Evolutionary conservation across 1,140 invertebrate genomes (phyloP), one percentile per base, ranked within the genome.

Genomic region (Oscheius sp.): DNA sequence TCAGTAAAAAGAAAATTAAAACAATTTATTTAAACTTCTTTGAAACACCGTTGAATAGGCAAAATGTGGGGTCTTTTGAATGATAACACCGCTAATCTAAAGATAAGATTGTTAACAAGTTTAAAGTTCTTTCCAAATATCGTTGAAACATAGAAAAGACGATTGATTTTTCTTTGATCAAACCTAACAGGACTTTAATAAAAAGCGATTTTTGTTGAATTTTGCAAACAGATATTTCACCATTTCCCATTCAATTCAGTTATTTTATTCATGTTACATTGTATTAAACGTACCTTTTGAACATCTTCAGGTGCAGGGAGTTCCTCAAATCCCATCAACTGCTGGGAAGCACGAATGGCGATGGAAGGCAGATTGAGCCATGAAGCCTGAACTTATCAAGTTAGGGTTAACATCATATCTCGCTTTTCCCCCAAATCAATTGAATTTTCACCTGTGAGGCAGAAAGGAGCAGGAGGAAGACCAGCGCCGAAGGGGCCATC

Each of bases 351-450:
- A 4, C 61, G 31, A 13, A 63, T 13, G 1, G 61, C 61, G 7
- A 63, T 7, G 32, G 61, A 63, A n/a, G 61, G 61, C 18, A 63
- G 18, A 34, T 63, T 34, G 7, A 63, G 61, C 61, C 61, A 63
- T 63, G 18, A 13, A 32, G 10, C 61, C 61, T 63, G 26, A 63
- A 32, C 15, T n/a, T 32, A n/a, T 38, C 20, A 7, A 35, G 4
- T 63, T 31, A 31, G 29, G 49, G 49, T 13, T 55, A 55, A 13
- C 7, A 13, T n/a, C n/a, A n/a, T n/a, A n/a, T n/a, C n/a, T n/a
- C n/a, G n/a, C n/a, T n/a, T n/a, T n/a, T n/a, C n/a, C n/a, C n/a
- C n/a, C n/a, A n/a, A n/a, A 13, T 55, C 23, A 55, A 55, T 20
- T 23, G 7, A 55, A 23, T 23, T 55, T n/a, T n/a, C n/a, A 55